These are phyloP conservation scores for Zaprionus lachaisei DNA, from an alignment of 1,140 invertebrate genomes.

Conservation along the genomic window DNA sequence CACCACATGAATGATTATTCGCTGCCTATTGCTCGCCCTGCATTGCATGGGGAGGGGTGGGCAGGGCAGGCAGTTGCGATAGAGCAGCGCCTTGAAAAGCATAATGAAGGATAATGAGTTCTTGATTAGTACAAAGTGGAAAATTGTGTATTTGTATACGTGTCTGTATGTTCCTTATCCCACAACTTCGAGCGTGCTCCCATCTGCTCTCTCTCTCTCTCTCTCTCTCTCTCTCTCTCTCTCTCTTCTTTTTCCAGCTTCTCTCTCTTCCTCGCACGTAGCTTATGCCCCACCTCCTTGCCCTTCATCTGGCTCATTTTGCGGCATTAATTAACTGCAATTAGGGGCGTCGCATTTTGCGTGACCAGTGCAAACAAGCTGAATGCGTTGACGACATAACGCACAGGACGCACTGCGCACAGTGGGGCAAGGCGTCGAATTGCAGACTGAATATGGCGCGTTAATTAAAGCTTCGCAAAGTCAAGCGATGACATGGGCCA, in stretches of 20 bases:
- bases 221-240: conserved; percentile 35
- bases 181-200: not conserved
- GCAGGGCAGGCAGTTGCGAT: not conserved
- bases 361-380: conserved; percentile 44
- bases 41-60: not conserved
- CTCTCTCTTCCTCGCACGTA: conserved; percentile 19
- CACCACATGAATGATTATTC: conserved; percentile 34
- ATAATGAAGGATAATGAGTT: conserved; percentile 77
- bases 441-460: too few relatives aligned
- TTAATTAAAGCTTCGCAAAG: not conserved
- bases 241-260: conserved; percentile 24
- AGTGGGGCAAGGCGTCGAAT: not conserved
- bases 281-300: not conserved
- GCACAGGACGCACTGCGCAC: not conserved
- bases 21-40: conserved; percentile 26
- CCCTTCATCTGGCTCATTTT: conserved; percentile 12
- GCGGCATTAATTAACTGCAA: conserved; percentile 67
- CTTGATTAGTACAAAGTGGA: conserved; percentile 77
- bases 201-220: not conserved
- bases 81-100: conserved; percentile 65
- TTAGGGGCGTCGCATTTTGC: conserved; percentile 59
- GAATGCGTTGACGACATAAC: conserved; percentile 12
- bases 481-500: not conserved
- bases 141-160: conserved; percentile 70
- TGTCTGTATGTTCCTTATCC: conserved; percentile 2